Conservation (phyloP, 2,113 vertebrate genomes). For the Gallinago paraguaiae region DNA sequence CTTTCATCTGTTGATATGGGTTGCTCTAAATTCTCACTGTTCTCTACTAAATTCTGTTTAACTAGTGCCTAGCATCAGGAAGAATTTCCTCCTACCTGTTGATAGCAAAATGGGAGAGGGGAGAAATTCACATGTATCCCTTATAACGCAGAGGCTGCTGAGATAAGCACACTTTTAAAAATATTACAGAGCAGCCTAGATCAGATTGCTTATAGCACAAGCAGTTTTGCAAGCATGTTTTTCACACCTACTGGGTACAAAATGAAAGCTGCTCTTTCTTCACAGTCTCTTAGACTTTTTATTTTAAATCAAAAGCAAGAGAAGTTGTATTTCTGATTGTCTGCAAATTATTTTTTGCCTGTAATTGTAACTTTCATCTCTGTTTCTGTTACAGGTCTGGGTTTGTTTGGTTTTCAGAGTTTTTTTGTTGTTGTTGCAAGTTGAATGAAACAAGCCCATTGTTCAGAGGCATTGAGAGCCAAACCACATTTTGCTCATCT, state of each 20-base stretch:
- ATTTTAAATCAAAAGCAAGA: background rate
- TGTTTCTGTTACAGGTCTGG: background rate
- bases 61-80: conserved; percentile 11
- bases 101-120: background rate
- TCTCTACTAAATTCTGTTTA: conserved; percentile 27
- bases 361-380: background rate
- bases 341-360: background rate
- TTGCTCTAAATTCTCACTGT: conserved; percentile 20
- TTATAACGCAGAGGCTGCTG: background rate
- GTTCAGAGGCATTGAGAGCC: background rate
- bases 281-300: background rate
- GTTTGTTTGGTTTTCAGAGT: background rate
- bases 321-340: conserved; percentile 6
- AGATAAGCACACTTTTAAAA: background rate
- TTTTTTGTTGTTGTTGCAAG: background rate
- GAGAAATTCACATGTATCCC: background rate
- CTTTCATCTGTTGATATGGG: conserved; percentile 4
- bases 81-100: conserved; percentile 44
- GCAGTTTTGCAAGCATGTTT: background rate
- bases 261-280: conserved; percentile 28
- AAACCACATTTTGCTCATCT: background rate
- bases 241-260: background rate
- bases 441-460: background rate
- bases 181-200: background rate
- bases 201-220: background rate